phyloP scores from a whole-genome alignment of 2,888 invertebrate genomes.

The Acleris holmiana region DNA sequence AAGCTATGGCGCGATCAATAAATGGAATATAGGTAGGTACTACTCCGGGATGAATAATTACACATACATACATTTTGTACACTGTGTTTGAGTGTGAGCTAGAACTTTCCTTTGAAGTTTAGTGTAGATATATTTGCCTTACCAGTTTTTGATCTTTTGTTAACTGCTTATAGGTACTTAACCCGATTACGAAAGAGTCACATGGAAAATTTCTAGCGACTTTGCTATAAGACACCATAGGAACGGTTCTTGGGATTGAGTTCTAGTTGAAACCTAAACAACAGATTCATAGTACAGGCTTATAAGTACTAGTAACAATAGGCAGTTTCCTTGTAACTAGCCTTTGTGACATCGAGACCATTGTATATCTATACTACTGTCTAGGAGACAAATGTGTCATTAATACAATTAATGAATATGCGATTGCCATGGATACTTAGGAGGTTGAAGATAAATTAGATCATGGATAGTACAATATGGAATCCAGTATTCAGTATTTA shows the following conservation, averaged over 20 bases:
- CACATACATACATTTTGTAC: slow-evolving; percentile 1
- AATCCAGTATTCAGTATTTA: no score
- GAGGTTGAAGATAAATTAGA: no score
- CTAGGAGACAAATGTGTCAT: slow-evolving; percentile 11
- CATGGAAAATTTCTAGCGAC: slow-evolving; percentile 38
- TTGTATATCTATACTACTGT: slow-evolving; percentile 10
- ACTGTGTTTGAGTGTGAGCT: background rate
- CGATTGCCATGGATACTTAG: background rate
- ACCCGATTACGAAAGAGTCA: slow-evolving; percentile 3
- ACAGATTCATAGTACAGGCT: slow-evolving; percentile 62
- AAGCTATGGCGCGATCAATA: slow-evolving; percentile 56
- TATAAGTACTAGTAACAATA: slow-evolving; percentile 72
- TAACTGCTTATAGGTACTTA: background rate
- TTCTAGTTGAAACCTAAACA: slow-evolving; percentile 69
- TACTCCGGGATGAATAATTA: slow-evolving; percentile 24
- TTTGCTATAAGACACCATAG: slow-evolving; percentile 34
- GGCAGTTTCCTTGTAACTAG: slow-evolving; percentile 73
- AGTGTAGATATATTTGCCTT: no score
- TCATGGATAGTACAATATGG: no score
- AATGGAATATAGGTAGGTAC: slow-evolving; percentile 38
- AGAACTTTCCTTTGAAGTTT: no score
- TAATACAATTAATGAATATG: slow-evolving; percentile 4
- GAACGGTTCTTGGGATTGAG: slow-evolving; percentile 41
- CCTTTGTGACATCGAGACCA: slow-evolving; percentile 71
- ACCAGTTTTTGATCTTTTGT: background rate